Conservation (phyloP, 2,888 invertebrate genomes). For the Trachelus troglodyta region DNA sequence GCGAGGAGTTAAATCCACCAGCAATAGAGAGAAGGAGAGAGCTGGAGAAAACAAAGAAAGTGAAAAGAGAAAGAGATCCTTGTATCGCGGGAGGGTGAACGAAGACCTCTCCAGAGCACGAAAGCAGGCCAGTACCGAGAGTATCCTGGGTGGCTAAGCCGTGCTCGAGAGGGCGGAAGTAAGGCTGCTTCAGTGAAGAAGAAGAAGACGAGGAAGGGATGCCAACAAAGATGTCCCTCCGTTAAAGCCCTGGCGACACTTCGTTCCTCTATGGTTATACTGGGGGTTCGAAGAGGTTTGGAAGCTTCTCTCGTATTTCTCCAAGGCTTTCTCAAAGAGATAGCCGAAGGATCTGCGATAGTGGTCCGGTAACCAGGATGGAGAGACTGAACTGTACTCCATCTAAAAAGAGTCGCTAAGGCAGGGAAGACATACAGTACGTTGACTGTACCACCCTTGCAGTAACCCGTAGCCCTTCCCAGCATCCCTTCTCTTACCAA, state of each 20-base stretch:
- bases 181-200: constrained; percentile 25
- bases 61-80: constrained; percentile 13
- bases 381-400: not conserved
- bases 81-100: constrained; percentile 13
- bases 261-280: not conserved
- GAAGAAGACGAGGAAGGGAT: not conserved
- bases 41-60: not conserved
- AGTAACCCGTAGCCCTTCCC: not conserved
- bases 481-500: not conserved
- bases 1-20: not conserved
- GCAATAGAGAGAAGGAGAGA: not conserved
- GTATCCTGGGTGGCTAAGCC: constrained; percentile 20
- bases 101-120: constrained; percentile 23
- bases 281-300: not conserved
- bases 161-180: constrained; percentile 36
- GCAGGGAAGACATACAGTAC: constrained; percentile 35
- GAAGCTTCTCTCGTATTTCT: not conserved
- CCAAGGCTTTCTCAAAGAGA: not conserved
- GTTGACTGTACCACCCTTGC: not conserved
- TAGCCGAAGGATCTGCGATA: not conserved
- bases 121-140: constrained; percentile 17
- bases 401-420: not conserved
- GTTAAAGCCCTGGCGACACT: not conserved
- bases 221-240: not conserved
- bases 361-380: not conserved